Evolutionary conservation across 2,888 invertebrate species (phyloP).

Genomic region (Rhagonycha lutea): DNA sequence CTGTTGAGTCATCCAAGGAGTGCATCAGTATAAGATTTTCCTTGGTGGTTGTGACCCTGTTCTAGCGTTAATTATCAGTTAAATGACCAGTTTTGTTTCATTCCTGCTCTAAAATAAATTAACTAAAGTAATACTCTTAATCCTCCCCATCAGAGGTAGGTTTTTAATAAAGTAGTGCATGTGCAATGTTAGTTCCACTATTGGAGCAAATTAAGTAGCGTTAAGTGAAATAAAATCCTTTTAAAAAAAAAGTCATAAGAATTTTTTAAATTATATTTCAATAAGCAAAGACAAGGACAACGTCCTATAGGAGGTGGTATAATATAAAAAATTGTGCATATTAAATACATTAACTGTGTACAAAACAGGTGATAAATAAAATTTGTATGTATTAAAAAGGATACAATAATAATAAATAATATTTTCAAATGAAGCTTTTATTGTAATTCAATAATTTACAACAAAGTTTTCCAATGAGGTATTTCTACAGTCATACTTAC

Average conservation of each 20-base stretch:
- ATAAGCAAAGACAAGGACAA: not conserved
- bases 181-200: not conserved
- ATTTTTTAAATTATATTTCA: not conserved
- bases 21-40: no score
- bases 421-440: constrained; percentile 36
- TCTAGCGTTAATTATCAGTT: no score
- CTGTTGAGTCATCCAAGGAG: no score
- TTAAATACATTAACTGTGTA: not conserved
- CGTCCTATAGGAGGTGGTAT: not conserved
- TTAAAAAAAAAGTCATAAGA: not conserved
- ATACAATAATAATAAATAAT: not conserved
- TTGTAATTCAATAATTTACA: constrained; percentile 40
- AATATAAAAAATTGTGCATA: not conserved
- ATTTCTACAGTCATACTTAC: constrained; percentile 21
- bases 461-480: constrained; percentile 28
- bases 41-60: no score
- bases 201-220: not conserved
- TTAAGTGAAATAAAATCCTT: not conserved
- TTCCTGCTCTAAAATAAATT: not conserved
- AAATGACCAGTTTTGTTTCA: no score
- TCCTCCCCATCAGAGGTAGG: not conserved
- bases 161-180: not conserved
- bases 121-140: not conserved
- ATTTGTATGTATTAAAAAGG: not conserved
- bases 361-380: not conserved